Base-by-base conservation (phyloP, 2,797 vertebrate genomes). In the Rhinophrynus dorsalis region DNA sequence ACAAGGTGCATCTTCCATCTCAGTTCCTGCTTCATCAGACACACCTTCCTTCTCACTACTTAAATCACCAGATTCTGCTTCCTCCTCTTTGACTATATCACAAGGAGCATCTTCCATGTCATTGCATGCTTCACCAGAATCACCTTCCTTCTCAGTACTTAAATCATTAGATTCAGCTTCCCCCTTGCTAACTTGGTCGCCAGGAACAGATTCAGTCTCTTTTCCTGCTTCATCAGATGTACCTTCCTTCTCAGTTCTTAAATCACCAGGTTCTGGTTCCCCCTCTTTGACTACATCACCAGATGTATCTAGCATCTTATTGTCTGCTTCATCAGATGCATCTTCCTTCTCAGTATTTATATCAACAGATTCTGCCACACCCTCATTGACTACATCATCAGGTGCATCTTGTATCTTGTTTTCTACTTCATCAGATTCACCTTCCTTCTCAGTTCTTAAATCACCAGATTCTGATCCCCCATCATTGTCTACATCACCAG, bases 311-410 rank as follows among this genome's bases (percentile, higher is more conserved):
- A 58, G 23, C 3, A 13, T 65, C 3, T n/a, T 45, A 8, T 29
- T 52, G 17, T 6, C 12, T 27, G 11, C 27, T 0, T 6, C 29
- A 0, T 26, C 29, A 1, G 7, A 0, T 1, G 35, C 0, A 15
- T 2, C 42, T 12, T 52, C 17, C 10, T 2, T 51, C 11, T 7
- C 18, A 13, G 10, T 10, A 2, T 4, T n/a, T 10, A 18, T 30
- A 24, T 42, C 45, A 6, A 1, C 15, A 38, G 35, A 29, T 42
- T 10, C 2, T 1, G 17, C 27, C 23, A 18, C 12, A n/a, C n/a
- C 47, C 27, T 15, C 40, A 21, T n/a, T n/a, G n/a, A 2, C n/a
- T 13, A 10, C 17, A 12, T 21, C 62, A 40, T 12, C 17, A 33
- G 48, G 6, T 15, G 6, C 17, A 10, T 38, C 42, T 6, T n/a